Evolutionary conservation across 2,888 invertebrate genomes (phyloP), one percentile per base, ranked within the genome.

Genomic region (Gortyna flavago): DNA sequence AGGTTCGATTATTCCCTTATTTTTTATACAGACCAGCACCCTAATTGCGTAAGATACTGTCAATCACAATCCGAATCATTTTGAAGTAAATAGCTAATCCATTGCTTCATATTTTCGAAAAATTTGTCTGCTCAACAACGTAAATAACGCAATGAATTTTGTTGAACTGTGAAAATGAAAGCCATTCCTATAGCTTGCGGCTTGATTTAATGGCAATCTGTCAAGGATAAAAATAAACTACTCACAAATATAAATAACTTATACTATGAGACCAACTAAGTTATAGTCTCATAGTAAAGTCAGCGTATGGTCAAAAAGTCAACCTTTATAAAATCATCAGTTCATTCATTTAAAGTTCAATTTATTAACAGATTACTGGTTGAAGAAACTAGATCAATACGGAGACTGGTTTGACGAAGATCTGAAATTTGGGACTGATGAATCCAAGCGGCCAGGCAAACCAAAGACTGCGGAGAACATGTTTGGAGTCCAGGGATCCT

Each of bases 341-440:
- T 41, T n/a, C 0, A 11, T 77, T 69, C 3, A 25, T 48, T 65
- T 9, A 9, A 18, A 16, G 0, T 35, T 13, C 35, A 0, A 29
- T 66, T 72, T 62, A 25, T 65, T 25, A 3, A 61, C 54, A 87
- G 86, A 85, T 79, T 77, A 79, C 44, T 87, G 84, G 88, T 16
- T 57, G 51, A 79, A 84, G 41, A 87, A 87, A 79, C 2, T 87
- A 9, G 75, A 94, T 77, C 93, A 94, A 35, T 93, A 95, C 79
- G 90, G 93, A 51, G 93, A 95, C 32, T 97, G 95, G 95, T 93
- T 97, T 75, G 86, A 95, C 29, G 96, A 96, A 76, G 96, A 97
- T 81, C 87, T 88, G n/a, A 91, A 94, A 77, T 96, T 93, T 85
- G 90, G 93, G 57, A 95, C 96, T 0, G 94, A 96, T 87, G 97